phyloP scores from a whole-genome alignment of 2,113 vertebrate genomes.

The Ceuthmochares aereus region DNA sequence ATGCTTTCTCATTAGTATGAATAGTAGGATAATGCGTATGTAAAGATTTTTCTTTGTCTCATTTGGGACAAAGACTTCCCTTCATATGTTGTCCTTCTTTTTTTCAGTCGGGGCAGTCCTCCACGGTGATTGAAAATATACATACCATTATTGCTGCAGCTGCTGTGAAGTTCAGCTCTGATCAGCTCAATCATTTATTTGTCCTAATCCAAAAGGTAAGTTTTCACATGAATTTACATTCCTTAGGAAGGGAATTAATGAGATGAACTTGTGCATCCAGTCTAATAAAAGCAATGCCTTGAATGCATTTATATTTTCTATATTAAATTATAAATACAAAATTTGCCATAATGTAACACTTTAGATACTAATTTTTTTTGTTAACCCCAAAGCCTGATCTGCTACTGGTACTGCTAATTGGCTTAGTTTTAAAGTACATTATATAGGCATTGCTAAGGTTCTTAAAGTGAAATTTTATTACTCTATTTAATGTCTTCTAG shows the following conservation, averaged over 20 bases:
- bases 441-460: background rate
- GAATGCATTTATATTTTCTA: background rate
- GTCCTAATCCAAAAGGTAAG: constrained; percentile 96
- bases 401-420: background rate
- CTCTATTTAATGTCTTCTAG: background rate
- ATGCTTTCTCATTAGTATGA: background rate
- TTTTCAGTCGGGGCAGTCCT: constrained; percentile 93
- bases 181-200: constrained; percentile 97
- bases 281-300: background rate
- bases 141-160: constrained; percentile 98
- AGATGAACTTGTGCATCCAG: background rate
- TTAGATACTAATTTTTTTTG: background rate
- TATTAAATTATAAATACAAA: background rate
- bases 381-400: background rate
- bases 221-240: background rate
- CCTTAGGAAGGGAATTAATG: background rate
- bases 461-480: background rate
- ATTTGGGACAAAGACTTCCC: background rate
- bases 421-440: background rate
- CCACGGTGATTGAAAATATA: constrained; percentile 98
- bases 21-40: background rate
- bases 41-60: background rate
- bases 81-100: background rate
- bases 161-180: constrained; percentile 95
- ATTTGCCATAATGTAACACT: background rate